Conservation (phyloP, 2,888 invertebrate genomes). For the Campaea margaritaria region DNA sequence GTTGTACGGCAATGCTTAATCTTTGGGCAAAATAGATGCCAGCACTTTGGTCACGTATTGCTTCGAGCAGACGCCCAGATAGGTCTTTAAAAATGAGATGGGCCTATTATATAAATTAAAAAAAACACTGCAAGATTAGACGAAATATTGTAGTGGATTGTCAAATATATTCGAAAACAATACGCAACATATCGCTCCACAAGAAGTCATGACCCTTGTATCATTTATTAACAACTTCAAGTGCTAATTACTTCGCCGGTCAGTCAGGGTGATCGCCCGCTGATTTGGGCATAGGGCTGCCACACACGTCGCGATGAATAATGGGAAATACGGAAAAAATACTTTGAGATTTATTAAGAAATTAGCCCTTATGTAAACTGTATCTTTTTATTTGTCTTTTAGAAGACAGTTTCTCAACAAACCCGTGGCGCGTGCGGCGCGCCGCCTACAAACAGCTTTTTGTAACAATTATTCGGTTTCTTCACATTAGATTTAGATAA, state of each 20-base stretch:
- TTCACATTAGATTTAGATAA: too few relatives aligned
- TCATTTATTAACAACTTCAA: conserved; percentile 44
- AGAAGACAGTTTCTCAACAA: too few relatives aligned
- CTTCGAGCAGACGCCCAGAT: too few relatives aligned
- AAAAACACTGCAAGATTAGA: too few relatives aligned
- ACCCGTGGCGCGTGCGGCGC: too few relatives aligned
- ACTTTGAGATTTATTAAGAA: conserved; percentile 66
- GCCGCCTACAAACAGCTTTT: not conserved
- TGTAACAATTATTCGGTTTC: not conserved
- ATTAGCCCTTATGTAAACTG: not conserved
- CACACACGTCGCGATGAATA: conserved; percentile 63
- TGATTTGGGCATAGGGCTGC: conserved; percentile 62
- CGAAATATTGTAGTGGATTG: too few relatives aligned
- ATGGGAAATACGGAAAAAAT: conserved; percentile 68
- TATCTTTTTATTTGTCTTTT: too few relatives aligned
- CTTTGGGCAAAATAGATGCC: too few relatives aligned
- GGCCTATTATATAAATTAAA: too few relatives aligned
- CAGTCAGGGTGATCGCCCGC: conserved; percentile 69
- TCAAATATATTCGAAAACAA: not conserved
- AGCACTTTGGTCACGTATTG: too few relatives aligned
- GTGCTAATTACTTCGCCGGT: conserved; percentile 65
- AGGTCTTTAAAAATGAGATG: too few relatives aligned
- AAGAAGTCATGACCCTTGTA: not conserved
- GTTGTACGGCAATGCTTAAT: too few relatives aligned
- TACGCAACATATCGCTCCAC: conserved; percentile 1